Evolutionary conservation across 2,797 vertebrate species (phyloP), one percentile per base, ranked within the genome.

Genomic region (Thunnus albacares): DNA sequence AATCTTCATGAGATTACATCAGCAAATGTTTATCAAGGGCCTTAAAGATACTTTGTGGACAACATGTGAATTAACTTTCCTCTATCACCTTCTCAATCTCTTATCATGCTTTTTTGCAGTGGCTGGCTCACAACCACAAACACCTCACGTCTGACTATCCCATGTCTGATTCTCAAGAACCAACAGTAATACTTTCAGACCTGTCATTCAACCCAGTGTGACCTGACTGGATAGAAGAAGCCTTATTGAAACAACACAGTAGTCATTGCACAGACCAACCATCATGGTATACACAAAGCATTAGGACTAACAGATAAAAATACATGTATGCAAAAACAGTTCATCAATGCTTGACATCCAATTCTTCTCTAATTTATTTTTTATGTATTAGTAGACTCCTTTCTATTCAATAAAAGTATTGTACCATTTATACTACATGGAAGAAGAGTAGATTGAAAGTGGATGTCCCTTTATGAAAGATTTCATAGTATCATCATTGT

Each of bases 101-200:
- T 47, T 72, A 57, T 61, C 11, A n/a, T 63, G 18, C 43, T 63
- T 45, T 35, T 57, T 10, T 83, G 10, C 47, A 55, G 45, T 59
- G 52, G 14, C 41, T 61, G 28, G 20, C 67, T 43, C 30, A 35
- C 28, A 30, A 30, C 3, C 9, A 53, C 35, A 62, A 17, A 17
- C 18, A 43, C 28, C 33, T 60, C 9, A 2, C 47, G 43, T 65
- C 53, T 47, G 49, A 47, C n/a, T 59, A 47, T 24, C 12, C 14
- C n/a, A 45, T 57, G 45, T 58, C 52, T 71, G 63, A 74, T 57
- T 68, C 10, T 59, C 53, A 66, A 55, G 41, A 56, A 57, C 43
- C 15, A 58, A 45, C 45, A 68, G 41, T 11, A 13, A 53, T 35
- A 7, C 8, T 26, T 26, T 3, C 57, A 30, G 20, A 68, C 18